A percentile compares a stretch with the other conserved stretches of the same genome.
Evolutionary conservation across 2,113 vertebrate species (phyloP).

Genomic region (Scophthalmus maximus): DNA sequence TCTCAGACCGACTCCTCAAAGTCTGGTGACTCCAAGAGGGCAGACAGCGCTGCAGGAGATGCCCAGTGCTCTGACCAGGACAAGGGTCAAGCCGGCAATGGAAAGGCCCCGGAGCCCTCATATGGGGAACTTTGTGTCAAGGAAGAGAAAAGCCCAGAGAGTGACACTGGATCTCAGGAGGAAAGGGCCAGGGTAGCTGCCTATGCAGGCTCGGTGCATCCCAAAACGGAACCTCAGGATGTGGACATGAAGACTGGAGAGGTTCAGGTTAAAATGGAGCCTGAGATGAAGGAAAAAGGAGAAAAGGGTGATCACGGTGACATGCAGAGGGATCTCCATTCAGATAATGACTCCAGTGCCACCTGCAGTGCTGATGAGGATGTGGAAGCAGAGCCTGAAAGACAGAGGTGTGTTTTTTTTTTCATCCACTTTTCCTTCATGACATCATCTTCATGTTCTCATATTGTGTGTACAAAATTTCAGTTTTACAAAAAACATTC

Average conservation of each 20-base stretch:
- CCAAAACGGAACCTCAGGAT: slow-evolving; percentile 90
- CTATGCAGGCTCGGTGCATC: slow-evolving; percentile 82
- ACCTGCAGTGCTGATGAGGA: slow-evolving; percentile 99
- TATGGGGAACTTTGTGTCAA: slow-evolving; percentile 85
- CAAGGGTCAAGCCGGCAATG: slow-evolving; percentile 65
- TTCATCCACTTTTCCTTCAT: neutral
- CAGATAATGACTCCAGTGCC: slow-evolving; percentile 97
- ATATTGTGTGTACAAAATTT: neutral
- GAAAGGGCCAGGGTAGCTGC: slow-evolving; percentile 69
- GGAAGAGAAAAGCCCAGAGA: slow-evolving; percentile 86
- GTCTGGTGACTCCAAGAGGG: slow-evolving; percentile 83
- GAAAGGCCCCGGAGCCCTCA: slow-evolving; percentile 83
- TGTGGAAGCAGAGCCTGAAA: slow-evolving; percentile 92
- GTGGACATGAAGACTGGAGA: slow-evolving; percentile 86
- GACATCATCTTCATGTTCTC: neutral
- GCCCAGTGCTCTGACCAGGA: slow-evolving; percentile 78
- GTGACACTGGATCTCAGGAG: slow-evolving; percentile 81
- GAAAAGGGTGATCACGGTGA: slow-evolving; percentile 84
- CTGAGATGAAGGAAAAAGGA: slow-evolving; percentile 89
- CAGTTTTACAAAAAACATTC: neutral
- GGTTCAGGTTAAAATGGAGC: slow-evolving; percentile 89
- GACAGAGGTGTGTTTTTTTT: slow-evolving; percentile 83
- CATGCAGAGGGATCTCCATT: slow-evolving; percentile 81
- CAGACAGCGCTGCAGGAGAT: slow-evolving; percentile 71
- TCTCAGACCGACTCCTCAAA: slow-evolving; percentile 90